Percentiles rank a stretch among this genome's conserved stretches.
Conservation (phyloP, 2,113 vertebrate genomes). For the Plestiodon gilberti region DNA sequence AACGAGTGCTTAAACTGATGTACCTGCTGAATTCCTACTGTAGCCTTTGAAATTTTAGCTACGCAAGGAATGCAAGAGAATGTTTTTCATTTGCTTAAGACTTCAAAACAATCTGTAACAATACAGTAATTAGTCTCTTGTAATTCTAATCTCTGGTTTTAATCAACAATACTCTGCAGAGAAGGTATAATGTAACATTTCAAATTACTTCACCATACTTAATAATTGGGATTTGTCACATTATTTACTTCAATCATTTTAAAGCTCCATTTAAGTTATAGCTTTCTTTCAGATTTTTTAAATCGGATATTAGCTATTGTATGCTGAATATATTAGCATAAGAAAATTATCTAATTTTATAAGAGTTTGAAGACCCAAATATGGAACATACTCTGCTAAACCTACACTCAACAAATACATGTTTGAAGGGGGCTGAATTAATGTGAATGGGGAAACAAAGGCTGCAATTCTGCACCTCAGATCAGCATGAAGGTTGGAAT, state of each 20-base stretch:
- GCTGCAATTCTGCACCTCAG: too few species aligned
- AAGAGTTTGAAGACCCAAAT: not conserved
- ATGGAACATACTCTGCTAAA: not conserved
- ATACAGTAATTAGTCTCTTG: slow-evolving; percentile 7
- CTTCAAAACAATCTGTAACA: not conserved
- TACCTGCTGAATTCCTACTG: not conserved
- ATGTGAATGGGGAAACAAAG: not conserved
- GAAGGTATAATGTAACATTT: not conserved
- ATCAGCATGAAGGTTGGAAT: too few species aligned
- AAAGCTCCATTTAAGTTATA: accelerated
- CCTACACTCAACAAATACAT: not conserved
- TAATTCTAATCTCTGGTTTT: not conserved
- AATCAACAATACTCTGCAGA: slow-evolving; percentile 20
- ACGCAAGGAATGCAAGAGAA: not conserved
- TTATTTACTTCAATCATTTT: slow-evolving; percentile 11
- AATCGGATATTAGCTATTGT: not conserved
- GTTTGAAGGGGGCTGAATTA: not conserved
- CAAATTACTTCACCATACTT: accelerated
- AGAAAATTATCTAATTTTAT: not conserved
- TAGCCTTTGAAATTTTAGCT: not conserved
- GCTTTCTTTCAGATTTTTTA: not conserved
- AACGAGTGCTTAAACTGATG: not conserved
- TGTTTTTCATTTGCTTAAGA: not conserved
- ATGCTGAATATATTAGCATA: slow-evolving; percentile 11
- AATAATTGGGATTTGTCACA: not conserved